Base-by-base conservation (phyloP, 1,140 invertebrate genomes). In the Neodiprion fabricii region DNA sequence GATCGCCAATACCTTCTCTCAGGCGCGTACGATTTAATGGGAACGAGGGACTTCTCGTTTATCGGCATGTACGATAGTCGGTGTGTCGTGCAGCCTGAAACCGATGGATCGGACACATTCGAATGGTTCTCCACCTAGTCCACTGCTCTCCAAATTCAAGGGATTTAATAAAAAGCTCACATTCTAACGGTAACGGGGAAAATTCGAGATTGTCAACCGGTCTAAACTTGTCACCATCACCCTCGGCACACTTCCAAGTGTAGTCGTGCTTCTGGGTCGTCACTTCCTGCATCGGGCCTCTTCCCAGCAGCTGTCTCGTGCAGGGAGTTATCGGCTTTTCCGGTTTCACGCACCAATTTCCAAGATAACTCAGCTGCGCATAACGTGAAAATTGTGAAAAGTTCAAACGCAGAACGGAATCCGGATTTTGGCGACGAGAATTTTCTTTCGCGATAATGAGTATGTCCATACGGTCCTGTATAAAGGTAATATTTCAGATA, bases 221-320 rank as follows among this genome's bases (percentile, higher is more conserved):
- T 17, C 70, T 67, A n/a, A 79, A 69, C 12, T 47, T 40, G n/a
- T 48, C 12, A 1, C 71, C 1, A 8, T 71, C 53, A 1, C 72
- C 75, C 17, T 12, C 49, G 12, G 40, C 40, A 69, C 48, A 78
- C 65, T 86, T 87, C 87, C 87, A 87, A 0, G 75, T 78, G 79
- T 90, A 94, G 82, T 94, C 93, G 78, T 93, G 91, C 74, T 92
- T 92, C 71, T 93, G 91, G 0, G 93, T 94, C 0, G 93, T 94
- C 70, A 91, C 85, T 71, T 92, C 91, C 79, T 94, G 92, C 88
- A 94, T 92, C 11, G 92, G 91, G 0, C 93, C 93, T 78, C 90
- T 88, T 0, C 92, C 89, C 80, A 84, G 48, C 67, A 79, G 78
- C 17, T 82, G 74, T 12, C 75, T 81, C 0, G 12, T 71, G 28